Percentiles rank a stretch among this genome's conserved stretches.
Conservation (phyloP, 2,797 vertebrate genomes). For the Rousettus madagascariensis region DNA sequence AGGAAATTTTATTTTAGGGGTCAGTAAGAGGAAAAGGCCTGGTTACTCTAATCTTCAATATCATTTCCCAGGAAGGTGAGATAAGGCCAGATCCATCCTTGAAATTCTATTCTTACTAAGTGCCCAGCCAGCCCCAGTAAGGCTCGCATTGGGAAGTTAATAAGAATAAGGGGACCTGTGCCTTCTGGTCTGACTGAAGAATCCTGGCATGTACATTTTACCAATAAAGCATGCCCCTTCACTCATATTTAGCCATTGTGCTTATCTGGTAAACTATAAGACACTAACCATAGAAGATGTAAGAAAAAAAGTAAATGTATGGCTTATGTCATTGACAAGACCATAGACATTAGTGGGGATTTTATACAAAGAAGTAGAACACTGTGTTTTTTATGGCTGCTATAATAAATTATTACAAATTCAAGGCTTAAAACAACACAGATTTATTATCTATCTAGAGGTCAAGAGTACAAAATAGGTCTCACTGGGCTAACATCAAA, state of each 20-base stretch:
- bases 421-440: neutral
- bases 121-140: neutral
- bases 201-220: neutral
- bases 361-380: neutral
- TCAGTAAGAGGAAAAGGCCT: neutral
- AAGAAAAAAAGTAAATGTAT: neutral
- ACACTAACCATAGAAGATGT: neutral
- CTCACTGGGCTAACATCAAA: neutral
- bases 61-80: neutral
- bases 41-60: rapidly evolving
- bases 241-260: neutral
- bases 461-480: neutral
- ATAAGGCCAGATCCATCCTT: neutral
- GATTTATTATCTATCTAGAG: neutral
- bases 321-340: neutral
- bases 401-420: neutral
- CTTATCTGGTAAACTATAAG: neutral
- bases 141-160: neutral
- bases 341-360: neutral
- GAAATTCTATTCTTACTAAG: neutral
- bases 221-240: neutral
- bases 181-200: neutral
- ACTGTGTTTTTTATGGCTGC: neutral
- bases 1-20: neutral
- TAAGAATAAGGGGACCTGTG: neutral